Base-by-base conservation (phyloP, 2,797 vertebrate species). In the Novumbra hubbsi region DNA sequence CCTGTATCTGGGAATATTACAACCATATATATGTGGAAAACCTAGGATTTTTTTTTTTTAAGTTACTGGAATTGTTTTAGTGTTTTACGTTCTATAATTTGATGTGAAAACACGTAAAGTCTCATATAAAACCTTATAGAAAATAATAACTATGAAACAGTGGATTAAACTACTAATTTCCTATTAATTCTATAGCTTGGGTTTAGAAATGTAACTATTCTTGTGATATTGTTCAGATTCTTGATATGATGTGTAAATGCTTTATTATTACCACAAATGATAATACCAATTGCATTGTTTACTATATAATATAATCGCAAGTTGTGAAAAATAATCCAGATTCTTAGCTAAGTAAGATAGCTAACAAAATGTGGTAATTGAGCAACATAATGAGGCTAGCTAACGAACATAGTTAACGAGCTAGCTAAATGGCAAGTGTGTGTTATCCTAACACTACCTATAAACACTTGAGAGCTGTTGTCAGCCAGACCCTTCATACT, bases 181-280 rank as follows among this genome's bases (percentile, higher is more conserved):
- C 14, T 16, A 64, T 17, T 30, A 28, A 9, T 30, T 64, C 21
- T 57, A 6, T 57, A 24, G 12, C 28, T 16, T 17, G 28, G 16
- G 6, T 45, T 45, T 45, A 1, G 17, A 9, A 7, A 17, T 30
- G 6, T 1, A 32, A 8, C 32, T 57, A n/a, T 21, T 57, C 16
- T 30, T 32, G 14, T n/a, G 16, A 65, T 60, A 27, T 34, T 32
- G 28, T 65, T 34, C 30, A 30, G 30, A 65, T 14, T 32, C 27
- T 65, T 14, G 15, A 65, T 4, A 32, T 65, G 14, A 5, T 65
- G 6, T 30, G 30, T 65, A 30, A 65, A 65, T 65, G 63, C 63
- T 30, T 65, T 32, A 65, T 65, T 65, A 24, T 65, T 16, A 65
- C 63, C 63, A 65, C 27, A 65, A 65, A 28, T 65, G 27, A 64